These are phyloP conservation scores for Pseudonaja textilis DNA, from an alignment of 2,113 vertebrate genomes.

Conservation along the genomic window DNA sequence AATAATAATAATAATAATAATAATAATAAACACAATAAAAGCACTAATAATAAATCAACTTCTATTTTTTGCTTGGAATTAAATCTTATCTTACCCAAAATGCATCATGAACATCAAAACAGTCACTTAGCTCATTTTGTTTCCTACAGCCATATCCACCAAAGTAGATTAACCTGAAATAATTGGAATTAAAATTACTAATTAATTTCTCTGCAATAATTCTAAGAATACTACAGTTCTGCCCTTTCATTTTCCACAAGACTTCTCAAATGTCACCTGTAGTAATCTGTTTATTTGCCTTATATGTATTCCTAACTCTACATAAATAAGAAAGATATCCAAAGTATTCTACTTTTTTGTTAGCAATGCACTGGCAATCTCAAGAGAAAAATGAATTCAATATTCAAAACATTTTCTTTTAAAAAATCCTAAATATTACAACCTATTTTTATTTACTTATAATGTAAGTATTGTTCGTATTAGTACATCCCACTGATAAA, in stretches of 20 bases:
- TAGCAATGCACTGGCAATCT: neutral
- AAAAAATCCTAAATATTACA: neutral
- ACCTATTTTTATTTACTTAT: neutral
- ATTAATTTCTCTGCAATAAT: neutral
- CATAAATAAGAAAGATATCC: neutral
- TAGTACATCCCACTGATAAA: constrained; percentile 12
- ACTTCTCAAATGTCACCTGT: neutral
- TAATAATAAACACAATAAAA: neutral
- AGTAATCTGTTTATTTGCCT: neutral
- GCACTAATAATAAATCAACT: neutral
- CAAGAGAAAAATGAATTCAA: neutral
- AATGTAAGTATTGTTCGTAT: neutral
- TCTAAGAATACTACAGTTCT: neutral
- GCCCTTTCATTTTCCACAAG: neutral
- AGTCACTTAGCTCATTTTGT: constrained; percentile 78
- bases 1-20: neutral
- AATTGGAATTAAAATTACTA: constrained; percentile 5
- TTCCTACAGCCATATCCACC: constrained; percentile 93
- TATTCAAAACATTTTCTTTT: neutral
- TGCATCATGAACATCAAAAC: constrained; percentile 89
- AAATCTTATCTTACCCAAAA: constrained; percentile 82
- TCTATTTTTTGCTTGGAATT: neutral
- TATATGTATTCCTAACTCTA: neutral
- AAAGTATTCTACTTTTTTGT: neutral
- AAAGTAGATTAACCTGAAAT: constrained; percentile 87